A percentile compares a stretch with the other conserved stretches of the same genome.
phyloP scores from a whole-genome alignment of 1,140 invertebrate species.

The Papilio helenus region DNA sequence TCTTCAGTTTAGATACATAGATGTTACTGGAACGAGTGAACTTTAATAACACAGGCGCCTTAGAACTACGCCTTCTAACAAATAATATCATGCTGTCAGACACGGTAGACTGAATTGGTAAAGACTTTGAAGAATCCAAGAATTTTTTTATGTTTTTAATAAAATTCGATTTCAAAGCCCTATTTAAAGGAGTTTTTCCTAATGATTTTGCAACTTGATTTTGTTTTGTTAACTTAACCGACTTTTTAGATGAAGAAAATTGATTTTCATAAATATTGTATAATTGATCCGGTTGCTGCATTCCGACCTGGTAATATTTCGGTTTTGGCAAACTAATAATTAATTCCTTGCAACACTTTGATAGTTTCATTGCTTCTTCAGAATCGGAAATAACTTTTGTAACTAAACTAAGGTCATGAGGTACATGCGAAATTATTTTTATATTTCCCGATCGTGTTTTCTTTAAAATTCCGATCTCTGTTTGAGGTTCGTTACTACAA shows the following conservation, averaged over 20 bases:
- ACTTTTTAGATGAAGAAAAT: background rate
- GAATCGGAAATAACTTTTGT: constrained; percentile 15
- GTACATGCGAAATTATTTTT: constrained; percentile 54
- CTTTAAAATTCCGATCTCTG: constrained; percentile 54
- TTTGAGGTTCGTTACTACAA: constrained; percentile 16
- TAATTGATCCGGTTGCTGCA: background rate
- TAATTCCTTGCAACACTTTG: constrained; percentile 27
- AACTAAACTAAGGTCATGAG: constrained; percentile 1
- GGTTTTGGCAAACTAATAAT: constrained; percentile 15
- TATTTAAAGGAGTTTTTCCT: constrained; percentile 53
- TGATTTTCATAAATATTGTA: background rate
- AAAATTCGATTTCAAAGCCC: constrained; percentile 57
- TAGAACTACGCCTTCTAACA: constrained; percentile 1
- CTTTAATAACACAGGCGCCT: constrained; percentile 47
- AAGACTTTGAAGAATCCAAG: constrained; percentile 43
- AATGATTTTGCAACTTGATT: constrained; percentile 43
- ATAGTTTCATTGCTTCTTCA: constrained; percentile 20
- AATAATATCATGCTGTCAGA: constrained; percentile 40
- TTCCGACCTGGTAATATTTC: background rate
- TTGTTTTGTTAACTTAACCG: background rate
- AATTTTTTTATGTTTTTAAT: constrained; percentile 55
- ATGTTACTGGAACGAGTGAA: constrained; percentile 60
- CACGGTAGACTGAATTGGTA: constrained; percentile 54
- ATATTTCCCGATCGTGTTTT: constrained; percentile 59
- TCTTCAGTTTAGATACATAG: constrained; percentile 49